Base-by-base conservation (phyloP, 2,797 vertebrate genomes). In the Poecilia picta region DNA sequence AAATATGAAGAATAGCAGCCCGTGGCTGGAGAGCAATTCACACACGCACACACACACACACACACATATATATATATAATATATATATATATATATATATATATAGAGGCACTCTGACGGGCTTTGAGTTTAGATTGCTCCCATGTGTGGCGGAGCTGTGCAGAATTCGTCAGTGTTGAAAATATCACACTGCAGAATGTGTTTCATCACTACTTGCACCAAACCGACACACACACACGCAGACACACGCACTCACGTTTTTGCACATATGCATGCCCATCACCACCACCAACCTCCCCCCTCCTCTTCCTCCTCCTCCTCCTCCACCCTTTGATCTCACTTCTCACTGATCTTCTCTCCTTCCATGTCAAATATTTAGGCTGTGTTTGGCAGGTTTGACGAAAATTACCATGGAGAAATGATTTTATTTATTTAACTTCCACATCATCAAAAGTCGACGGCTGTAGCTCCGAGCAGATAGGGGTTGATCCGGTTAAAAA, bases 331-430 rank as follows among this genome's bases (percentile, higher is more conserved):
- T 95, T 94, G 94, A 95, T 95, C 94, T 94, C 90, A 79, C 89
- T 87, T 80, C 86, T 93, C 90, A 94, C 93, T 95, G 93, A 95
- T 95, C 93, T 93, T 86, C 90, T 92, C 88, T 89, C 89, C 91
- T 91, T 92, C 91, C 92, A 88, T 92, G 93, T 95, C 95, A 95
- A 95, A 95, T 94, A 95, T 95, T 96, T 94, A 94, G 93, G 90
- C 92, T 91, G 91, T 89, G 86, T 95, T 94, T 94, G 95, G 91
- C 94, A 95, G 94, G 89, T 94, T 93, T 94, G 92, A 94, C 70
- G 85, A 91, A 93, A 91, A 95, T 93, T 91, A 93, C 85, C 89
- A 88, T 87, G 87, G 88, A 94, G 93, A 94, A 93, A 88, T 89
- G 73, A 85, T 91, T 91, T 90, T 89, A 90, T 93, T 94, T 93